These are phyloP conservation scores for Catostylus mosaicus DNA, from an alignment of 30 jellyfish, hydroid and myxozoan species.

Conservation along the genomic window DNA sequence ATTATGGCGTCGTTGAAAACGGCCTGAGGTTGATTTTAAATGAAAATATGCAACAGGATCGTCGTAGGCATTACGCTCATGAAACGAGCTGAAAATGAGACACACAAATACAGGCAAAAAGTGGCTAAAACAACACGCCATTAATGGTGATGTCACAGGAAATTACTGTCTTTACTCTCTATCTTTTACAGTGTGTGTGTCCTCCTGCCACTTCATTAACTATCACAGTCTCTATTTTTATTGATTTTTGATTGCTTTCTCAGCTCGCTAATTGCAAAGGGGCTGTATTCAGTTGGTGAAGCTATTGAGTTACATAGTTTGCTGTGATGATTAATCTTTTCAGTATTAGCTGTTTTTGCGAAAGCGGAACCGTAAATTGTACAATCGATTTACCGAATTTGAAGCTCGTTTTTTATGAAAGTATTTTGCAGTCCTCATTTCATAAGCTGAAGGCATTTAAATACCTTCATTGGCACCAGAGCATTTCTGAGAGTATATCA, in stretches of 20 bases:
- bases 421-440: too few species aligned
- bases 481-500: too few species aligned
- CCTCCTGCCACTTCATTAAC: conserved; percentile 35
- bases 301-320: too few species aligned
- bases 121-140: conserved; percentile 48
- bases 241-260: conserved; percentile 47
- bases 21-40: conserved; percentile 27
- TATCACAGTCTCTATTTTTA: conserved; percentile 24
- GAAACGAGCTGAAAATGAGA: conserved; percentile 4
- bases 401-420: background rate
- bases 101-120: conserved; percentile 1
- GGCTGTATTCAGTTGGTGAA: background rate
- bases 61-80: background rate
- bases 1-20: conserved; percentile 36
- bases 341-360: background rate
- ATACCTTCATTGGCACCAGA: too few species aligned
- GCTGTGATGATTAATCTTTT: too few species aligned
- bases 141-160: conserved; percentile 46
- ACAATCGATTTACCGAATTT: background rate
- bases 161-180: conserved; percentile 48
- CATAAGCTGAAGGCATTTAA: too few species aligned
- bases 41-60: conserved; percentile 6
- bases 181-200: conserved; percentile 63
- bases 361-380: background rate
- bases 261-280: background rate